phyloP scores from a whole-genome alignment of 2,113 vertebrate genomes.

The Amblyornis subalaris region DNA sequence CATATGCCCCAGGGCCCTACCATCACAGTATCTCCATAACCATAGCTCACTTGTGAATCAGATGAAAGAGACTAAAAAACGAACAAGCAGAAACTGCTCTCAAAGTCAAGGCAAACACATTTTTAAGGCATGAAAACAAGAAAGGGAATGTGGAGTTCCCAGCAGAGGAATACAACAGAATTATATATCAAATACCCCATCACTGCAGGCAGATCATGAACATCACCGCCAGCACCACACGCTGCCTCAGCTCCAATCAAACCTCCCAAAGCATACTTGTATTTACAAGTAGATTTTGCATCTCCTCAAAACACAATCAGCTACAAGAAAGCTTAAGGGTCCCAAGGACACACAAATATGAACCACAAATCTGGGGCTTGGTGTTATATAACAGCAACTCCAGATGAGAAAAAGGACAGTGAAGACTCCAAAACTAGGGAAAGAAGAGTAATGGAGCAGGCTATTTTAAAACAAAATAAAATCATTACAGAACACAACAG shows the following conservation, averaged over 20 bases:
- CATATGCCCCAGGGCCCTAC: background rate
- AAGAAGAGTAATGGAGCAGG: background rate
- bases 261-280: background rate
- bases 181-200: background rate
- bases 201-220: background rate
- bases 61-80: background rate
- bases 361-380: background rate
- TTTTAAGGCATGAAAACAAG: background rate
- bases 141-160: background rate
- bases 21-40: background rate
- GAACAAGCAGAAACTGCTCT: background rate
- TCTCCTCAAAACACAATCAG: background rate
- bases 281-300: background rate
- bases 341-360: background rate
- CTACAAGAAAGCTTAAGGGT: background rate
- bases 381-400: background rate
- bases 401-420: background rate
- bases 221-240: background rate
- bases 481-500: background rate
- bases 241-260: background rate
- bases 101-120: background rate
- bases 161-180: background rate
- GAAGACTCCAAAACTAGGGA: background rate
- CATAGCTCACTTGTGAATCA: background rate
- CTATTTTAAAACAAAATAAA: background rate